phyloP scores from a whole-genome alignment of 2,888 invertebrate species.

The Sinelater perroti region DNA sequence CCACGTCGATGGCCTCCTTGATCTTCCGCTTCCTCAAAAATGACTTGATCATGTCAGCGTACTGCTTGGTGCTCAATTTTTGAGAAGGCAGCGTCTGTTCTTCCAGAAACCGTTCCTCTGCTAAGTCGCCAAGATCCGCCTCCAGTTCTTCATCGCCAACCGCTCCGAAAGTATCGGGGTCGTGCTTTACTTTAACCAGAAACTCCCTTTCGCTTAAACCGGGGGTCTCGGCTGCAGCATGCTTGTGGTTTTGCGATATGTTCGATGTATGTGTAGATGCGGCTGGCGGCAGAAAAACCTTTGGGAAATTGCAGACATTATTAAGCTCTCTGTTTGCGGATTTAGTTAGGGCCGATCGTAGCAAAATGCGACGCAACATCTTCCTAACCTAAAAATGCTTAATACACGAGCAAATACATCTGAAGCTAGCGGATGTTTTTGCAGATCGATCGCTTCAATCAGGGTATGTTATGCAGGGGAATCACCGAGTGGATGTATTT shows the following conservation, averaged over 20 bases:
- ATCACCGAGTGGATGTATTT: no score
- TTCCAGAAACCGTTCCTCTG: conserved; percentile 68
- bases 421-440: no score
- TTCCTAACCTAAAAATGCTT: no score
- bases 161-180: conserved; percentile 70
- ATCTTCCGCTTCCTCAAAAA: conserved; percentile 71
- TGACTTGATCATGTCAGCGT: conserved; percentile 76
- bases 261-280: conserved; percentile 10
- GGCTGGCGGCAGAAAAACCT: no score
- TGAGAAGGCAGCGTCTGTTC: conserved; percentile 62
- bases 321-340: no score
- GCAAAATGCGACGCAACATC: no score
- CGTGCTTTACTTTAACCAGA: conserved; percentile 55
- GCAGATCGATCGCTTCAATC: no score
- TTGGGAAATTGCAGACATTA: no score
- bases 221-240: neutral
- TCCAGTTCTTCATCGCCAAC: conserved; percentile 53
- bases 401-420: no score
- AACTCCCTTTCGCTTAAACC: conserved; percentile 49
- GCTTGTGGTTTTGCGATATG: conserved; percentile 18
- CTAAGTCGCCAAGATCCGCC: conserved; percentile 66
- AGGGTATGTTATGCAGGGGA: no score
- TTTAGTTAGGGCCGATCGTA: no score
- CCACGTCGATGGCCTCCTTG: conserved; percentile 79
- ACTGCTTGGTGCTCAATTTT: conserved; percentile 70